Evolutionary conservation across 2,888 invertebrate genomes (phyloP), one percentile per base, ranked within the genome.

Genomic region (Vanessa cardui): DNA sequence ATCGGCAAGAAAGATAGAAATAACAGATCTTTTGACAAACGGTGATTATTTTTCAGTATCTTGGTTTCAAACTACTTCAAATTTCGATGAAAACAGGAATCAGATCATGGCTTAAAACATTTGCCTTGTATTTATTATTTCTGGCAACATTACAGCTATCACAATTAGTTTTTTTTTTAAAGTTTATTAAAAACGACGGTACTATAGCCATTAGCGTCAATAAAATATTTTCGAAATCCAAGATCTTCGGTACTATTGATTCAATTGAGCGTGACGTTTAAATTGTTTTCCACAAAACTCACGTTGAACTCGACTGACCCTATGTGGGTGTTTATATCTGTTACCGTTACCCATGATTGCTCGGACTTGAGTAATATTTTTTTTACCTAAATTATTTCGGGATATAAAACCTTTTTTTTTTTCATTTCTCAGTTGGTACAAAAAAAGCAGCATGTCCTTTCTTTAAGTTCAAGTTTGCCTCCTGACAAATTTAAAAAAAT

Each of bases 231-330:
- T 62, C 62, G 56, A 62, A 62, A 46, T 58, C 44, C 58, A 58
- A 65, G 58, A 58, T 76, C 50, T 86, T 39, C 18, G 33, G 33
- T 39, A 9, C 33, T 79, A 83, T 81, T 81, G 82, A 78, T 72
- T 83, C 89, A 88, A 89, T 89, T 89, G 88, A 82, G 77, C 86
- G 83, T 87, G 82, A 80, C 85, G 81, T 73, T 74, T 80, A 85
- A 88, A 88, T 88, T 87, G 87, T 87, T 84, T 80, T 85, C 80
- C 82, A 86, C 82, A 84, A 86, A 86, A 82, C 81, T 88, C 76
- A 82, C 81, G 88, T 76, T 82, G 79, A 72, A 66, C 77, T 76
- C 74, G 58, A 33, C 39, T 72, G 70, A 73, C 73, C 70, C 61
- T 68, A 65, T 70, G 64, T 64, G 70, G 67, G 69, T 67, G 58